Percentiles rank a stretch among this genome's conserved stretches.
These are phyloP conservation scores for Chiloscyllium plagiosum DNA, from an alignment of 2,113 vertebrate genomes.

Conservation along the genomic window DNA sequence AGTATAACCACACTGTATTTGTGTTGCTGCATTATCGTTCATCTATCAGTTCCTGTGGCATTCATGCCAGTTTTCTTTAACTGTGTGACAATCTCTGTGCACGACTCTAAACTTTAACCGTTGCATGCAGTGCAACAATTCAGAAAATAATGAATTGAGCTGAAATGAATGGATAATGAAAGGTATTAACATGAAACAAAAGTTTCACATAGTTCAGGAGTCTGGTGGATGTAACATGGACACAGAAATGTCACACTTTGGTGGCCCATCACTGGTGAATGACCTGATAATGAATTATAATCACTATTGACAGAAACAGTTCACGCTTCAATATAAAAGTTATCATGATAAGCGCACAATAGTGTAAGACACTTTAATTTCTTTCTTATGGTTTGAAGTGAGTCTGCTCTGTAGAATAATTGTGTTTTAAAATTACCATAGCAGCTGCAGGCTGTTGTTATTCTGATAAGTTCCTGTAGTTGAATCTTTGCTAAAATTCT, in stretches of 20 bases:
- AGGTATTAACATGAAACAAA: conserved; percentile 19
- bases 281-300: conserved; percentile 36
- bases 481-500: conserved; percentile 44
- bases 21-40: neutral
- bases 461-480: conserved; percentile 52
- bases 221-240: conserved; percentile 13
- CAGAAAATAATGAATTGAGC: conserved; percentile 16
- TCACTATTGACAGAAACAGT: conserved; percentile 29
- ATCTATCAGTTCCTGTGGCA: neutral
- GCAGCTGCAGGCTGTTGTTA: conserved; percentile 47
- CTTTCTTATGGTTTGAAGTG: conserved; percentile 35
- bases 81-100: neutral
- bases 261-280: neutral
- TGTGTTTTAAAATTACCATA: conserved; percentile 34
- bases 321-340: conserved; percentile 28
- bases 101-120: neutral
- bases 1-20: neutral
- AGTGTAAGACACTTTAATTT: conserved; percentile 32
- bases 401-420: conserved; percentile 15
- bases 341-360: conserved; percentile 32
- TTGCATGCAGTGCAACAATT: neutral
- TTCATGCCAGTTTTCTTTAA: neutral
- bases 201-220: conserved; percentile 16
- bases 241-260: conserved; percentile 26
- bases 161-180: conserved; percentile 22